phyloP scores from a whole-genome alignment of 2,113 vertebrate genomes.

The Grantiella picta region DNA sequence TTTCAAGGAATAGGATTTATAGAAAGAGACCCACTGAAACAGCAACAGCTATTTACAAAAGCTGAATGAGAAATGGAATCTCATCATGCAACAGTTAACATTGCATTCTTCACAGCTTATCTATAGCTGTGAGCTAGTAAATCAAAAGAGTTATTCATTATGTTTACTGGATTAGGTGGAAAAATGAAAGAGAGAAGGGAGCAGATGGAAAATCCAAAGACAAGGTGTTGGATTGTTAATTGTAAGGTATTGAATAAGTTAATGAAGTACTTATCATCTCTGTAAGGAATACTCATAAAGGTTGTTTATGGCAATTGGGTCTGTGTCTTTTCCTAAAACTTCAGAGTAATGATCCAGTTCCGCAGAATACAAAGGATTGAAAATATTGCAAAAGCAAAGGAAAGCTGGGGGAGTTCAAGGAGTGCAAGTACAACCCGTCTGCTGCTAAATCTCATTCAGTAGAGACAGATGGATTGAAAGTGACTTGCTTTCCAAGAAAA shows the following conservation, averaged over 20 bases:
- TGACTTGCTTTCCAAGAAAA: slow-evolving; percentile 41
- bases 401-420: background rate
- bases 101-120: background rate
- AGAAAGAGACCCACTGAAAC: background rate
- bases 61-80: background rate
- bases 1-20: background rate
- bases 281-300: background rate
- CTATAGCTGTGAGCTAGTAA: background rate
- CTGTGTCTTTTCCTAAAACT: background rate
- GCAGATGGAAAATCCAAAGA: background rate
- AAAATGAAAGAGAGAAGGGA: background rate
- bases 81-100: background rate
- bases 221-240: background rate
- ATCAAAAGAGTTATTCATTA: background rate
- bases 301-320: background rate
- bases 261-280: background rate
- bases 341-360: background rate
- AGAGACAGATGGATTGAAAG: background rate
- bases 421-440: background rate
- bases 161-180: background rate
- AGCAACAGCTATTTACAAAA: background rate
- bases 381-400: background rate
- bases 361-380: background rate
- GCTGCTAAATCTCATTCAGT: background rate
- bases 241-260: background rate